A percentile compares a stretch with the other conserved stretches of the same genome.
Conservation (phyloP, 2,797 vertebrate genomes). For the Vespertilio murinus region DNA sequence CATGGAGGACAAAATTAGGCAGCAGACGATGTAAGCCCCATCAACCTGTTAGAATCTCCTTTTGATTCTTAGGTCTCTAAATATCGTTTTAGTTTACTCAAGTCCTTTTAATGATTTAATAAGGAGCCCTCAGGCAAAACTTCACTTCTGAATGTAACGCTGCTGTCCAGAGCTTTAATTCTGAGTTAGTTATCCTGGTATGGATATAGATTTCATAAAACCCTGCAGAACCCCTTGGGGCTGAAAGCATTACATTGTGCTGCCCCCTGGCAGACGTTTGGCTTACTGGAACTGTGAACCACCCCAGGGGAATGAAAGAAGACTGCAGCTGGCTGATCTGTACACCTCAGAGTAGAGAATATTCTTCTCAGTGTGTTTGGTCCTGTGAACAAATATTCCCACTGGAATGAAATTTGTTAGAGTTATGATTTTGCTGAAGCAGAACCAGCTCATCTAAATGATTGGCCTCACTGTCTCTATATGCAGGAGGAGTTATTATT, state of each 20-base stretch:
- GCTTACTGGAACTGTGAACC: slow-evolving; percentile 58
- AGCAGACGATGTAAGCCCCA: slow-evolving; percentile 10
- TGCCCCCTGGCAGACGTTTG: slow-evolving; percentile 70
- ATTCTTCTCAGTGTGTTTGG: neutral
- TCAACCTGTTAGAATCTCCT: neutral
- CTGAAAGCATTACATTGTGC: slow-evolving; percentile 64
- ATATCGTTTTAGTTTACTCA: slow-evolving; percentile 17
- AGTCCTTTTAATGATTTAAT: slow-evolving; percentile 36
- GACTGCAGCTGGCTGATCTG: neutral
- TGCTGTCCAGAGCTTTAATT: slow-evolving; percentile 46
- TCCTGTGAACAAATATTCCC: slow-evolving; percentile 37
- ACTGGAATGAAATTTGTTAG: slow-evolving; percentile 25
- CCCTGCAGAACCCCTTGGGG: slow-evolving; percentile 36
- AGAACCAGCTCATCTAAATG: neutral
- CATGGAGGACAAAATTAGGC: neutral
- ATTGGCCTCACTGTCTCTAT: slow-evolving; percentile 25
- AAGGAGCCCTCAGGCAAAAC: neutral
- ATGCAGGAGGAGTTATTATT: neutral
- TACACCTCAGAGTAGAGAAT: neutral
- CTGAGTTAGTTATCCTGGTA: slow-evolving; percentile 60
- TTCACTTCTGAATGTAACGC: slow-evolving; percentile 22
- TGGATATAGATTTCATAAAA: neutral
- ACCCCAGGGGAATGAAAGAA: slow-evolving; percentile 21
- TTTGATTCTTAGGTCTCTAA: slow-evolving; percentile 38
- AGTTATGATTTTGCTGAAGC: neutral